Base-by-base conservation (phyloP, 2,888 invertebrate species). In the Nephrotoma flavescens region DNA sequence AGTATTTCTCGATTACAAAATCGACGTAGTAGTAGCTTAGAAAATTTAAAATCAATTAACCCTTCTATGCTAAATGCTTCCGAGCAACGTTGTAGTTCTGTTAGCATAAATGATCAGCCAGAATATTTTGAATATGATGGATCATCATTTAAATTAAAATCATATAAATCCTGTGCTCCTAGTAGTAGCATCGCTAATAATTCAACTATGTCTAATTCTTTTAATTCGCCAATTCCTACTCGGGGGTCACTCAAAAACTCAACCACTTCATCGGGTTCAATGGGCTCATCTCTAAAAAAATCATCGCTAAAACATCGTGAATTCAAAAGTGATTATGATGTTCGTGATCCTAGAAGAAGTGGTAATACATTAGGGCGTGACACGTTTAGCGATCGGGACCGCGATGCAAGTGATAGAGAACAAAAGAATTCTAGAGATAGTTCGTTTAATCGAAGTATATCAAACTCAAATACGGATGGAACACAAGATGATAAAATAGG, bases 401-500 rank as follows among this genome's bases (percentile, higher is more conserved):
- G 88, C 86, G 86, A 87, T 7, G 19, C 85, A 44, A 87, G 88
- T 84, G 88, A 89, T 88, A 88, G 88, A 85, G 88, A 88, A 83
- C 88, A 87, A 45, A 88, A 88, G 85, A 88, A 88, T 88, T 87
- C 89, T 88, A 88, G 89, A 88, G 90, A 90, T 89, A 88, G 88
- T 86, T 91, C 94, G 89, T 96, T 96, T 90, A 95, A 96, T 87
- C 94, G 96, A 89, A 96, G 96, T 92, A 93, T 96, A 88, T 96
- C 96, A 89, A 96, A 96, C 91, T 96, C 96, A 89, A 96, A 96
- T 91, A 95, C 96, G 41, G 96, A 96, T 90, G 95, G 95, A 86
- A 96, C 96, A 47, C 94, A 95, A 9, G 97, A 97, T 89, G 97
- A 97, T 91, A 97, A 97, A 94, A 95, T 94, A 89, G 95, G 95